These are phyloP conservation scores for Hypothenemus hampei DNA, from an alignment of 1,140 invertebrate species.

Conservation along the genomic window DNA sequence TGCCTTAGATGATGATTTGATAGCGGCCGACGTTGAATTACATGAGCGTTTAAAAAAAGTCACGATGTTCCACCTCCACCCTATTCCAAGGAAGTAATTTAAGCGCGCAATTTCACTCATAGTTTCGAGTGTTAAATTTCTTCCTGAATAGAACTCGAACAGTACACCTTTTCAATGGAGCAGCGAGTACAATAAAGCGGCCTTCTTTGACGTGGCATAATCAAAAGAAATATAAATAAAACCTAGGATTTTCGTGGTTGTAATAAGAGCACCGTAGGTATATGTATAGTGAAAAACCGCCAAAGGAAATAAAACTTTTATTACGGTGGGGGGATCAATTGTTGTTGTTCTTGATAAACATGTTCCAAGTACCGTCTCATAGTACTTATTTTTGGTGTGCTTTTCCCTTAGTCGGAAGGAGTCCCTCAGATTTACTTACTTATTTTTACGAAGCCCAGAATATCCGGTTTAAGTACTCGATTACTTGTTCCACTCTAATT, in stretches of 20 bases:
- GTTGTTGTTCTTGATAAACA: slow-evolving; percentile 9
- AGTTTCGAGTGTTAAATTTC: slow-evolving; percentile 1
- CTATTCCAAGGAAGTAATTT: neutral
- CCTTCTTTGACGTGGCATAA: slow-evolving; percentile 9
- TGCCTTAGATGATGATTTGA: slow-evolving; percentile 6
- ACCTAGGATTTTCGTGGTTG: slow-evolving; percentile 11
- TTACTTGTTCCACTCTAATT: no score
- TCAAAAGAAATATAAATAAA: slow-evolving; percentile 14
- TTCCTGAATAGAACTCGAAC: neutral
- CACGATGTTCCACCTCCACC: neutral
- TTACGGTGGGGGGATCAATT: slow-evolving; percentile 10
- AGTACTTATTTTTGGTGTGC: neutral
- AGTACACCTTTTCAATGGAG: neutral
- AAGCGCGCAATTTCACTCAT: neutral
- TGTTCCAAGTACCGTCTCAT: no score
- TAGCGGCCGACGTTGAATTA: neutral
- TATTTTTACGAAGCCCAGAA: no score
- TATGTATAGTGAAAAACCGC: neutral
- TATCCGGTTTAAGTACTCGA: no score
- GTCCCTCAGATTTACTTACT: no score
- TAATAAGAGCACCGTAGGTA: slow-evolving; percentile 12
- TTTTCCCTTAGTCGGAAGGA: neutral
- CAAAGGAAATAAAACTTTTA: slow-evolving; percentile 13
- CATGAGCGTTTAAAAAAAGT: neutral
- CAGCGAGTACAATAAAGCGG: slow-evolving; percentile 11